Conservation (phyloP, 2,888 invertebrate species). For the Tetranychus truncatus region DNA sequence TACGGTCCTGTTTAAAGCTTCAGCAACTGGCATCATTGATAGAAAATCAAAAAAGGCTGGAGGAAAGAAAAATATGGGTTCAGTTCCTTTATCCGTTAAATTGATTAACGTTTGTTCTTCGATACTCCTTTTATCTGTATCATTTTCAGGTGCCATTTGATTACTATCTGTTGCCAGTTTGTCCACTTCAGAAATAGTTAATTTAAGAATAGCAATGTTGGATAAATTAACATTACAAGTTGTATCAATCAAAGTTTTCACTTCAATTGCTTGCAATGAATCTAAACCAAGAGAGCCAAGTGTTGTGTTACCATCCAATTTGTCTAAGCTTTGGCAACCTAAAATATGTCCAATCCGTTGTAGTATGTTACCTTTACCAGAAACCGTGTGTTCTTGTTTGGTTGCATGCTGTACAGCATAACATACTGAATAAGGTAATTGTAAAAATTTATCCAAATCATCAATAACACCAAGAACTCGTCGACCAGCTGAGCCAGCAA, state of each 20-base stretch:
- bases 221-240: not conserved
- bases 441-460: constrained; percentile 68
- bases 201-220: not conserved
- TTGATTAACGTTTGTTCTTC: constrained; percentile 50
- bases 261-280: constrained; percentile 94
- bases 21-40: constrained; percentile 50
- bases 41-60: constrained; percentile 71
- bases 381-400: not conserved
- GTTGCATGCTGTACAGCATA: constrained; percentile 29
- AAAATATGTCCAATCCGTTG: constrained; percentile 23
- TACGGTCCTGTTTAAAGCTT: constrained; percentile 51
- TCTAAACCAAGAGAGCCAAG: constrained; percentile 92
- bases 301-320: constrained; percentile 52
- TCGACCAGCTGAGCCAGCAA: constrained; percentile 90
- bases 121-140: constrained; percentile 34
- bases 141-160: no score
- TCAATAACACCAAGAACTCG: constrained; percentile 74
- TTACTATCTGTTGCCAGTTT: not conserved
- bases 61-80: constrained; percentile 43
- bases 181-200: not conserved
- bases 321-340: constrained; percentile 61
- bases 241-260: constrained; percentile 55
- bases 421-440: constrained; percentile 48
- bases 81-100: constrained; percentile 34
- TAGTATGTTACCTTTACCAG: constrained; percentile 12